Evolutionary conservation across 2,113 vertebrate genomes (phyloP).

Genomic region (Tringa solitaria): DNA sequence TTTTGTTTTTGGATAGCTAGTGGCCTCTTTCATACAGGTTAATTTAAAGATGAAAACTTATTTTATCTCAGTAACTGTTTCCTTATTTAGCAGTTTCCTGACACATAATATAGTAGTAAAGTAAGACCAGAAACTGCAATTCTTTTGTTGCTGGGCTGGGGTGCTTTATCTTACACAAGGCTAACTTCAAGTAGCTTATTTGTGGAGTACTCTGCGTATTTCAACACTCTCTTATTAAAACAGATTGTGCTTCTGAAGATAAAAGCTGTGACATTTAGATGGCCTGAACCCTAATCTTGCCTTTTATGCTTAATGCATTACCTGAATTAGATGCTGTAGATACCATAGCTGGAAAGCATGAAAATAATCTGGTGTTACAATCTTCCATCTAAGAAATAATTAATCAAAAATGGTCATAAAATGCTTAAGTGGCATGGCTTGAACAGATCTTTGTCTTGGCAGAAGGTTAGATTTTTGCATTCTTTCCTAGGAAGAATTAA

Average conservation of each 20-base stretch:
- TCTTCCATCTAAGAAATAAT: constrained; percentile 49
- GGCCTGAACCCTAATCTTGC: background rate
- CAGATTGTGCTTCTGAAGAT: constrained; percentile 56
- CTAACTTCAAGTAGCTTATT: constrained; percentile 19
- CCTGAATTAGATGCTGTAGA: constrained; percentile 46
- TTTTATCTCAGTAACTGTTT: background rate
- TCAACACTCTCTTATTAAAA: constrained; percentile 61
- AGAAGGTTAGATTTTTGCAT: background rate
- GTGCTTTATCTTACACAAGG: background rate
- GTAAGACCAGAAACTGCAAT: background rate
- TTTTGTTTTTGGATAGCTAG: background rate
- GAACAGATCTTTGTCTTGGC: constrained; percentile 20
- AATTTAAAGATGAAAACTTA: background rate
- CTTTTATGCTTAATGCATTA: constrained; percentile 39
- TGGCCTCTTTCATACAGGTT: background rate
- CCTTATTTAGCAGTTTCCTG: background rate
- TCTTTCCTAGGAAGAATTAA: background rate
- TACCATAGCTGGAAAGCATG: constrained; percentile 7
- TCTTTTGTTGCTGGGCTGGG: background rate
- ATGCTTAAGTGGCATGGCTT: background rate
- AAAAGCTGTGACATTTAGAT: constrained; percentile 51
- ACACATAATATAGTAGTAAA: background rate
- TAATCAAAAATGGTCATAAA: constrained; percentile 37
- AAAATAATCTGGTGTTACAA: background rate
- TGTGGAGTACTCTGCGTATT: constrained; percentile 38